Evolutionary conservation across 2,888 invertebrate species (phyloP), one percentile per base, ranked within the genome.

Genomic region (Octonoba sinensis): DNA sequence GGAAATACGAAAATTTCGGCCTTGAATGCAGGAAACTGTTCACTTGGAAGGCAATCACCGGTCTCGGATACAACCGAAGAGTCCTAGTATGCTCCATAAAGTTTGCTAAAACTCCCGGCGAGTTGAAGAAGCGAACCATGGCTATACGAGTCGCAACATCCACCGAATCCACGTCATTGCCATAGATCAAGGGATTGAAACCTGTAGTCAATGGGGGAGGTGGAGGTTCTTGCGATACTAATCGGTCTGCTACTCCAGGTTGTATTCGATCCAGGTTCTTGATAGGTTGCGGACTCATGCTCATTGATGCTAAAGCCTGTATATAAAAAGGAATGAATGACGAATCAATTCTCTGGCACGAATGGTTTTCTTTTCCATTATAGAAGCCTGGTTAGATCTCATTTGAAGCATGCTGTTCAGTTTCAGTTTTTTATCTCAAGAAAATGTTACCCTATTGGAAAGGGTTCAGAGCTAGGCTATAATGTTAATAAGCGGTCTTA

Each of bases 81-180:
- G 98, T 99, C 78, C 99, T 91, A 1, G 99, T 99, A 89, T 99
- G 99, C 87, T 99, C 99, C 86, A 95, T 94, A 88, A 99, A 99
- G 89, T 99, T 98, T 0, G 97, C 98, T 86, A 99, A 90, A 13
- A 97, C 92, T 88, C 99, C 99, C 87, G 97, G 94, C 0, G 99
- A 98, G 89, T 99, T 98, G 91, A 99, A 99, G 89, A 99, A 99
- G 13, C 96, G 93, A 36, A 96, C 97, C 97, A 98, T 97, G 16
- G 98, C 99, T 62, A 99, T 97, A 83, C 99, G 90, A 0, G 97
- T 98, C 12, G 99, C 99, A 22, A 99, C 93, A 89, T 99, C 99
- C 0, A 99, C 99, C 0, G 97, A 97, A 89, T 99, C 99, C 0
- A 98, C 96, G 88, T 99, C 96, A 87, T 93, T 95, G 57, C 95